These are phyloP conservation scores for Pelobates fuscus DNA, from an alignment of 2,113 vertebrate species.

Conservation along the genomic window DNA sequence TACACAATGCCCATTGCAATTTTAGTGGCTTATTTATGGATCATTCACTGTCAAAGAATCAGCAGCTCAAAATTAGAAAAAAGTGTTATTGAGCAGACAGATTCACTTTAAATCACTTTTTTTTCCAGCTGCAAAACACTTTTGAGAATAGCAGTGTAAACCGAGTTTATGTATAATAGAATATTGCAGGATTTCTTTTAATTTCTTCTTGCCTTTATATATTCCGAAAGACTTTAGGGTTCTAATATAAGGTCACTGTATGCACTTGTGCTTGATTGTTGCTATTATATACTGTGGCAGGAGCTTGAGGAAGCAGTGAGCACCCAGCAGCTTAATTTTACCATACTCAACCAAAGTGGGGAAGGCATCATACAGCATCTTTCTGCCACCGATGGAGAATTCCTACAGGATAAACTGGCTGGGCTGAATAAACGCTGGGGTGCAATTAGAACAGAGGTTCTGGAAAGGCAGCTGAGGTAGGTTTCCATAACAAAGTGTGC, in stretches of 20 bases:
- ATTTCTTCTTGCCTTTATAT: no score
- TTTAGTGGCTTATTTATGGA: no score
- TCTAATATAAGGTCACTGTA: slow-evolving; percentile 22
- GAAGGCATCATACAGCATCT: slow-evolving; percentile 82
- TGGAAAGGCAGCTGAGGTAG: slow-evolving; percentile 83
- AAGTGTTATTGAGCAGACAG: no score
- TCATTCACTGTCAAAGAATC: no score
- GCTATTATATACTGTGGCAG: slow-evolving; percentile 63
- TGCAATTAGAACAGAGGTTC: slow-evolving; percentile 65
- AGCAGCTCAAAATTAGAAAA: no score
- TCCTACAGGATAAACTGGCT: slow-evolving; percentile 84
- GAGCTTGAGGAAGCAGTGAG: slow-evolving; percentile 85
- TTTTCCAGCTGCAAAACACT: slow-evolving; percentile 21
- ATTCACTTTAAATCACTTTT: no score
- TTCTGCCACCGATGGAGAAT: slow-evolving; percentile 74
- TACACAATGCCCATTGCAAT: no score
- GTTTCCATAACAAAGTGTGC: not conserved
- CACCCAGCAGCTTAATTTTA: slow-evolving; percentile 75
- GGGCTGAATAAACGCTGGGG: slow-evolving; percentile 79
- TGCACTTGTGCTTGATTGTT: not conserved
- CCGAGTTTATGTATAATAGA: slow-evolving; percentile 23
- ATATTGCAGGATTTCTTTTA: no score
- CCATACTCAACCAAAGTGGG: slow-evolving; percentile 73
- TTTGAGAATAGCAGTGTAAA: slow-evolving; percentile 20
- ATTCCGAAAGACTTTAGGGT: no score